These are phyloP conservation scores for Monochamus alternatus DNA, from an alignment of 2,888 invertebrate genomes.

Conservation along the genomic window DNA sequence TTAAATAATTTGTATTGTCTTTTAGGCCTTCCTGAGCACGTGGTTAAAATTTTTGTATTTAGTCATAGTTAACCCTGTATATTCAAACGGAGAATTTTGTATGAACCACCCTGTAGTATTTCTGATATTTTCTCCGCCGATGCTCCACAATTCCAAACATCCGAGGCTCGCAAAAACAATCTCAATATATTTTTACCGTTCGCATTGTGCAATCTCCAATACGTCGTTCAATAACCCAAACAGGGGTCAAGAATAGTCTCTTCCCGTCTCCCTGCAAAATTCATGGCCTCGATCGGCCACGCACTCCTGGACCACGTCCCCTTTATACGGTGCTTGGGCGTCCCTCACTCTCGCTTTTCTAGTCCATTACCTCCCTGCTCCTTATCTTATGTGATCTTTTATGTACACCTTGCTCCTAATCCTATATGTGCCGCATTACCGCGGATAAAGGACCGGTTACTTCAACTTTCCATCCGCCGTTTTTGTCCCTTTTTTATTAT, in stretches of 20 bases:
- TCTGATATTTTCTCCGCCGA: neutral
- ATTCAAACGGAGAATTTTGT: too few relatives aligned
- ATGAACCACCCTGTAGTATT: neutral
- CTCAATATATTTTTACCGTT: constrained; percentile 12
- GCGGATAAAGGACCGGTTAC: constrained; percentile 18
- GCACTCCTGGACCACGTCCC: constrained; percentile 23
- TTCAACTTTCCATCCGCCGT: constrained; percentile 11
- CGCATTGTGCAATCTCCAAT: neutral
- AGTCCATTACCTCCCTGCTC: constrained; percentile 32
- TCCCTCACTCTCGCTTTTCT: constrained; percentile 32
- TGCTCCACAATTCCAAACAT: neutral
- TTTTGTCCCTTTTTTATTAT: constrained; percentile 22
- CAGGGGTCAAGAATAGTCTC: constrained; percentile 10
- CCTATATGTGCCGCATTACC: constrained; percentile 21
- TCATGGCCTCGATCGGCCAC: constrained; percentile 18
- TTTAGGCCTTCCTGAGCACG: too few relatives aligned
- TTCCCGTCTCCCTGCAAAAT: constrained; percentile 19
- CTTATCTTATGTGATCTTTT: constrained; percentile 30
- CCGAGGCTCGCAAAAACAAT: neutral
- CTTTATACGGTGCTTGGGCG: constrained; percentile 29
- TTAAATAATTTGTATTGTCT: too few relatives aligned
- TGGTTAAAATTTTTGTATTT: too few relatives aligned
- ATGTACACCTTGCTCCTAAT: constrained; percentile 36
- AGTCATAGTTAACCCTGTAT: too few relatives aligned
- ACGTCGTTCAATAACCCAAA: neutral